Evolutionary conservation across 2,888 invertebrate species (phyloP).

Genomic region (Artemia sp.): DNA sequence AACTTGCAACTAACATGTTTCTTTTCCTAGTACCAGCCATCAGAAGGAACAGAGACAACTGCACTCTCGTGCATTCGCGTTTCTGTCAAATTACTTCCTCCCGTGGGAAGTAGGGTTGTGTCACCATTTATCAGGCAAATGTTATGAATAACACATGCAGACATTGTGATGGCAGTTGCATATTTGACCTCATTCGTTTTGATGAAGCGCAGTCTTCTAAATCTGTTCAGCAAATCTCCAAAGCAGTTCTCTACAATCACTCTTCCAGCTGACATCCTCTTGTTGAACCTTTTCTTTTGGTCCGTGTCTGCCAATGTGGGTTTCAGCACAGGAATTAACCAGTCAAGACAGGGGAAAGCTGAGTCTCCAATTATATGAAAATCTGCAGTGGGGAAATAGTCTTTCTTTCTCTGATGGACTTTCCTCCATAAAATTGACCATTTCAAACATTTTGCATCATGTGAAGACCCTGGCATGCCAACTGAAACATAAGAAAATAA

Average conservation of each 20-base stretch:
- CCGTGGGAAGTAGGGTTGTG: neutral
- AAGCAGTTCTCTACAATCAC: neutral
- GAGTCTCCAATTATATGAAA: slow-evolving; percentile 9
- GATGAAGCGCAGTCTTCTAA: too few species aligned
- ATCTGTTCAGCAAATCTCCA: too few species aligned
- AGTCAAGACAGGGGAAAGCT: neutral
- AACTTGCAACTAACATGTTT: neutral
- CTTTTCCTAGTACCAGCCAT: neutral
- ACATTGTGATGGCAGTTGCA: neutral
- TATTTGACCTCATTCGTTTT: too few species aligned
- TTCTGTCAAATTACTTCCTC: neutral
- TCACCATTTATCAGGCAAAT: neutral
- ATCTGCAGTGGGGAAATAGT: neutral
- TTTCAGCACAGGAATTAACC: neutral
- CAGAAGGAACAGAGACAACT: slow-evolving; percentile 10
- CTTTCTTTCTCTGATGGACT: neutral
- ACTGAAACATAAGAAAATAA: neutral
- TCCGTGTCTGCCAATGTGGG: too few species aligned
- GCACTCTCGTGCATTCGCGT: neutral
- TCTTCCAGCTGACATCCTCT: neutral
- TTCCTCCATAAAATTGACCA: neutral
- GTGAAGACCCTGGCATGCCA: too few species aligned
- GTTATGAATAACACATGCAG: neutral
- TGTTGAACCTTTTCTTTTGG: slow-evolving; percentile 1
- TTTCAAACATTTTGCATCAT: too few species aligned